Evolutionary conservation across 2,113 vertebrate genomes (phyloP), one percentile per base, ranked within the genome.

Genomic region (Salvelinus namaycush): DNA sequence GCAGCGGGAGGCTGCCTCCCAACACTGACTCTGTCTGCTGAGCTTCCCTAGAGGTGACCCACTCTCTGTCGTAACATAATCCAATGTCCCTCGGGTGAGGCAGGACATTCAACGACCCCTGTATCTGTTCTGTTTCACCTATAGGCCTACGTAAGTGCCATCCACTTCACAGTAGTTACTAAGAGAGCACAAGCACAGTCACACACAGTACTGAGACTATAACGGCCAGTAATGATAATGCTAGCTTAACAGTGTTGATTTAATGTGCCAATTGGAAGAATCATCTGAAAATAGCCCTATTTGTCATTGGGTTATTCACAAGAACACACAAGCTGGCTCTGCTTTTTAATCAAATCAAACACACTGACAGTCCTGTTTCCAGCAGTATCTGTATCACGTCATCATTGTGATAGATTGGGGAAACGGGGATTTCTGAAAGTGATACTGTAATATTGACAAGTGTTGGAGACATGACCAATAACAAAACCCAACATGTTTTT

Each of bases 21-120:
- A 89, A 89, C 59, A 91, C 87, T 4, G 96, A 97, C 93, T 96
- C 95, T 0, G 89, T 89, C 83, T 96, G 95, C 91, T 97, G 92
- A 95, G 86, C 72, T 59, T 3, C 5, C 59, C 27, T 4, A 9
- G 31, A 44, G 70, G 60, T 64, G 4, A 76, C 39, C 62, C 22
- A 67, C 27, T 29, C 24, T 6, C 65, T 29, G 22, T 13, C 4
- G 24, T 22, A 26, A 22, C 6, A 62, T 16, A 62, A 62, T n/a
- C 59, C 18, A 11, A 62, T 16, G n/a, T 16, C 13, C 9, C 59
- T 24, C n/a, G 7, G 6, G 27, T 59, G 74, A 69, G 39, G 29
- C 66, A 72, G 68, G 62, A 77, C 18, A 22, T 16, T 29, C 26
- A 64, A 2, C 24, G 24, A 64, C 39, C 11, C n/a, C 39, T 11